Conservation (phyloP, 1,140 invertebrate species). For the Vollenhovia emeryi region DNA sequence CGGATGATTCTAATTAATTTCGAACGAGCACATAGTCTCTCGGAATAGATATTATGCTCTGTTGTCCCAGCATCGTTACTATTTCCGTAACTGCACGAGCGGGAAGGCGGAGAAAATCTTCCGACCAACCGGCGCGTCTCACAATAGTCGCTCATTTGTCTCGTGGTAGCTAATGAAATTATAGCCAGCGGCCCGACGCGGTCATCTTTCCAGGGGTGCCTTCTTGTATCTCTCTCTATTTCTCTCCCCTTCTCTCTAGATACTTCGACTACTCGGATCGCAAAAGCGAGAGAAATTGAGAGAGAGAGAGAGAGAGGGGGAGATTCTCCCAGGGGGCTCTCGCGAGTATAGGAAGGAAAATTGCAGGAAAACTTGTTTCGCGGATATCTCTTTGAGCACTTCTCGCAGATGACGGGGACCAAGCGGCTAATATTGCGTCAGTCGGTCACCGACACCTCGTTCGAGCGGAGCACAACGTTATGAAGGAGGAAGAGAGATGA, state of each 20-base stretch:
- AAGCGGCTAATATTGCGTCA: slow-evolving; percentile 75
- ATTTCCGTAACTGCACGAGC: slow-evolving; percentile 62
- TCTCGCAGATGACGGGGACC: slow-evolving; percentile 78
- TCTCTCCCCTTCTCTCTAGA: background rate
- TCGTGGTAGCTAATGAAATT: slow-evolving; percentile 85
- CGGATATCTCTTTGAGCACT: slow-evolving; percentile 81
- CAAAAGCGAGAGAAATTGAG: slow-evolving; percentile 15
- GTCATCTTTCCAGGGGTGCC: slow-evolving; percentile 76
- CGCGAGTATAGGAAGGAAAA: slow-evolving; percentile 70
- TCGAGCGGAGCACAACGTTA: slow-evolving; percentile 19
- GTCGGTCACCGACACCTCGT: slow-evolving; percentile 61
- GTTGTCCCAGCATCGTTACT: slow-evolving; percentile 73
- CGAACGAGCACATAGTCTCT: slow-evolving; percentile 25
- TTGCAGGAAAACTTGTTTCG: slow-evolving; percentile 80
- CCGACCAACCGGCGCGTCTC: slow-evolving; percentile 83
- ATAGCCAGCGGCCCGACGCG: slow-evolving; percentile 78
- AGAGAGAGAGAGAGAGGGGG: slow-evolving; percentile 24
- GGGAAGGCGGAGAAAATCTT: slow-evolving; percentile 75
- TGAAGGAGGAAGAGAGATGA: background rate
- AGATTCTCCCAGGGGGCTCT: slow-evolving; percentile 53
- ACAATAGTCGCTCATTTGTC: slow-evolving; percentile 85
- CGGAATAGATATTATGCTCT: slow-evolving; percentile 63
- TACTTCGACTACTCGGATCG: slow-evolving; percentile 19
- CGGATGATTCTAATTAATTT: slow-evolving; percentile 65
- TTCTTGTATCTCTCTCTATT: slow-evolving; percentile 29